Evolutionary conservation across 23 tunicate genomes (phyloP).

Genomic region (Halocynthia aurantium): DNA sequence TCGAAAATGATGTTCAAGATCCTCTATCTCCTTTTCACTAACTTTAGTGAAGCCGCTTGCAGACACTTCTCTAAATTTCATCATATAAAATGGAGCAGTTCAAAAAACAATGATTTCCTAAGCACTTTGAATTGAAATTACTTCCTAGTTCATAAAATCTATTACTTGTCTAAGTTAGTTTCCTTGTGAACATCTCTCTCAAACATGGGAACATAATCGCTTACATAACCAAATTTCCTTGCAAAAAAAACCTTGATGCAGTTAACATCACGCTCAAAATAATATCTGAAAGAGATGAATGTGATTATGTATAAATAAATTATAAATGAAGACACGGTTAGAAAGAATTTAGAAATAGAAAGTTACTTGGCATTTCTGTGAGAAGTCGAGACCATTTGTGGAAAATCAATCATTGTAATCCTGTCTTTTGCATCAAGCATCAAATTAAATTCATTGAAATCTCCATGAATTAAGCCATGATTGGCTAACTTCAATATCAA

Average conservation of each 20-base stretch:
- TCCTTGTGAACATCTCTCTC: slow-evolving; percentile 37
- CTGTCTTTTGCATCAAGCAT: slow-evolving; percentile 77
- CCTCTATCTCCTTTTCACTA: slow-evolving; percentile 32
- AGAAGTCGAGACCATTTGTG: slow-evolving; percentile 92
- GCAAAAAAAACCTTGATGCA: slow-evolving; percentile 60
- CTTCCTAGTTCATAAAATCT: neutral
- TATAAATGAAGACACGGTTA: too few relatives aligned
- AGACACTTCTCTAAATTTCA: slow-evolving; percentile 30
- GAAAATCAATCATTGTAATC: slow-evolving; percentile 92
- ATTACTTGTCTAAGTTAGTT: slow-evolving; percentile 14
- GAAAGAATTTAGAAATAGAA: neutral
- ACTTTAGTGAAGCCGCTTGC: slow-evolving; percentile 54
- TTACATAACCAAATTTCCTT: slow-evolving; percentile 41
- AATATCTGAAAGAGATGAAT: slow-evolving; percentile 30
- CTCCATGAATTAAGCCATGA: slow-evolving; percentile 93
- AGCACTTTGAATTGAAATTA: neutral
- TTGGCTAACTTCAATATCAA: slow-evolving; percentile 70
- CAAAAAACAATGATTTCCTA: neutral
- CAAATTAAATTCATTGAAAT: slow-evolving; percentile 93
- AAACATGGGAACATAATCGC: slow-evolving; percentile 32
- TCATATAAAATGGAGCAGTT: neutral
- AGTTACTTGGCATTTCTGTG: slow-evolving; percentile 75
- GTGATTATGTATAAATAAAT: neutral
- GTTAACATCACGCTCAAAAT: slow-evolving; percentile 83
- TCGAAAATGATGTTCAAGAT: slow-evolving; percentile 26